Conservation (phyloP, 64 coral and sea anemone species). For the Montipora efflorescens region DNA sequence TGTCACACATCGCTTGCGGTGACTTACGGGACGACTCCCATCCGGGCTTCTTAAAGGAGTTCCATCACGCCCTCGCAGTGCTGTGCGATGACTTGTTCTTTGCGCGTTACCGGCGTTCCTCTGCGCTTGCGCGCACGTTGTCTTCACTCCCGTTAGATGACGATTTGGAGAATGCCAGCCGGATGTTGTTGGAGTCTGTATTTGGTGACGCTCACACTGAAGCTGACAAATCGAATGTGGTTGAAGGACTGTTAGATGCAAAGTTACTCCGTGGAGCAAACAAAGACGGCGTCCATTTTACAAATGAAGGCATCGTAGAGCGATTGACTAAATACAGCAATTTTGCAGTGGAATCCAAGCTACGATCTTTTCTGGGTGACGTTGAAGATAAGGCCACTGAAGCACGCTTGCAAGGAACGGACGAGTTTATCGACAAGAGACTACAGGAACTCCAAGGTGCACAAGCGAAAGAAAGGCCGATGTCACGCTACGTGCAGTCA, state of each 20-base stretch:
- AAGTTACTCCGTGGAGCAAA: slow-evolving; percentile 89
- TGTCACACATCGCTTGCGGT: slow-evolving; percentile 88
- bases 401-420: slow-evolving; percentile 87
- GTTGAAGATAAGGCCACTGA: slow-evolving; percentile 78
- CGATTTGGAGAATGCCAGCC: slow-evolving; percentile 74
- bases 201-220: slow-evolving; percentile 82
- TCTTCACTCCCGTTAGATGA: slow-evolving; percentile 56
- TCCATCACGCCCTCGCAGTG: slow-evolving; percentile 92
- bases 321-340: slow-evolving; percentile 92
- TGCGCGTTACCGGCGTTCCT: slow-evolving; percentile 91
- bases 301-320: slow-evolving; percentile 85
- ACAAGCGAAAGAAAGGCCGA: slow-evolving; percentile 69
- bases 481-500: slow-evolving; percentile 92
- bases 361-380: slow-evolving; percentile 79
- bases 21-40: slow-evolving; percentile 96
- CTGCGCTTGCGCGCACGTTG: slow-evolving; percentile 75
- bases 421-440: slow-evolving; percentile 86
- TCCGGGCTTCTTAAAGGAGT: slow-evolving; percentile 95
- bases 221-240: slow-evolving; percentile 80
- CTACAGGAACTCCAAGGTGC: slow-evolving; percentile 77
- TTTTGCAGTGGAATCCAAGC: slow-evolving; percentile 87
- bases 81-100: slow-evolving; percentile 98
- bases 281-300: slow-evolving; percentile 94
- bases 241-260: slow-evolving; percentile 85
- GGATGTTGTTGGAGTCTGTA: slow-evolving; percentile 76